phyloP scores from a whole-genome alignment of 2,797 vertebrate species.

The Platyrinchus mystaceus region DNA sequence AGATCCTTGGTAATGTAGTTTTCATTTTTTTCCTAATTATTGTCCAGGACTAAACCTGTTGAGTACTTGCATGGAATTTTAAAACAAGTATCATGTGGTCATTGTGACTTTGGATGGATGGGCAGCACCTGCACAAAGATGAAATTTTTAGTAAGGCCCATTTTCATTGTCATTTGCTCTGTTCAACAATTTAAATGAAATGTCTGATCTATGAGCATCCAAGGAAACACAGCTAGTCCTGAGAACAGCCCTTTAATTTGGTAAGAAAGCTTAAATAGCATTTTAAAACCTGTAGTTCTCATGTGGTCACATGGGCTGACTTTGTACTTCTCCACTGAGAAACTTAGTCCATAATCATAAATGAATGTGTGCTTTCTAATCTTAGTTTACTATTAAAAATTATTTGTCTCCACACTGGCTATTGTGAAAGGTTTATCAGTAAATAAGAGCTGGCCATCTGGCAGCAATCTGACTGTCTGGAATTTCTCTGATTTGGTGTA shows the following conservation, averaged over 20 bases:
- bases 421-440: conserved; percentile 76
- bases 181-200: neutral
- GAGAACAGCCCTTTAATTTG: neutral
- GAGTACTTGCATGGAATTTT: neutral
- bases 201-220: neutral
- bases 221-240: neutral
- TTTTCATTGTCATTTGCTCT: neutral
- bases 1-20: neutral
- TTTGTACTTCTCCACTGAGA: conserved; percentile 27
- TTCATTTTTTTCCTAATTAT: neutral
- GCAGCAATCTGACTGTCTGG: conserved; percentile 71
- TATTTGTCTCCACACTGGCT: conserved; percentile 54
- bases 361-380: conserved; percentile 12
- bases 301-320: neutral
- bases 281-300: neutral
- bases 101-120: neutral
- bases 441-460: conserved; percentile 75
- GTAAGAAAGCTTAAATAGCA: neutral
- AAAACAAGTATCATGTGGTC: neutral
- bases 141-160: neutral
- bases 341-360: conserved; percentile 23
- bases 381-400: conserved; percentile 56
- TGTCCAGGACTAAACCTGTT: neutral
- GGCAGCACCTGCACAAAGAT: neutral
- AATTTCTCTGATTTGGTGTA: conserved; percentile 71